These are phyloP conservation scores for Orbicella faveolata DNA, from an alignment of 64 coral and sea anemone genomes.

Conservation along the genomic window DNA sequence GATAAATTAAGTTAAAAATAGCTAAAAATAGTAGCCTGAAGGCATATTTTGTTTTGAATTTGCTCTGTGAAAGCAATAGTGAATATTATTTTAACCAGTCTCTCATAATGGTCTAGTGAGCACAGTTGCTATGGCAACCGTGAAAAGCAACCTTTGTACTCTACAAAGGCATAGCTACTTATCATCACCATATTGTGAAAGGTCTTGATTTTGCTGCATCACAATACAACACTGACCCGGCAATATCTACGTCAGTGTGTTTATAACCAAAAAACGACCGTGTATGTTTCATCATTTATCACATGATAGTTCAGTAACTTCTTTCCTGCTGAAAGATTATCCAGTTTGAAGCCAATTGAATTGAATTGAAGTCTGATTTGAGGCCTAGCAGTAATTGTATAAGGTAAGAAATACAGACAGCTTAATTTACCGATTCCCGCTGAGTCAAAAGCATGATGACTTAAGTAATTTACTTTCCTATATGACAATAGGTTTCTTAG, in stretches of 20 bases:
- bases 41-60: no score
- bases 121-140: slow-evolving; percentile 2
- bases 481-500: no score
- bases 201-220: neutral
- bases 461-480: no score
- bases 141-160: neutral
- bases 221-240: neutral
- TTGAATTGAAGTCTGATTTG: neutral
- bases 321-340: neutral
- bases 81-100: neutral
- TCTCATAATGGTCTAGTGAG: neutral
- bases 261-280: neutral
- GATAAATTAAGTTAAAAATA: no score
- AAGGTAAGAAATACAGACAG: neutral
- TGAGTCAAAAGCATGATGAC: no score
- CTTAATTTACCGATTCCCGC: neutral
- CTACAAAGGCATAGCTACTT: neutral
- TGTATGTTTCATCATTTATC: neutral
- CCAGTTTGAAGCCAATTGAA: neutral
- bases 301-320: neutral
- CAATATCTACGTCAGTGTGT: neutral
- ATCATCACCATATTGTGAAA: neutral
- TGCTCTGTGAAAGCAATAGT: neutral
- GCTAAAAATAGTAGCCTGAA: no score
- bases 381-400: neutral